Conservation (phyloP, 2,797 vertebrate species). For the Sebastes itinus region DNA sequence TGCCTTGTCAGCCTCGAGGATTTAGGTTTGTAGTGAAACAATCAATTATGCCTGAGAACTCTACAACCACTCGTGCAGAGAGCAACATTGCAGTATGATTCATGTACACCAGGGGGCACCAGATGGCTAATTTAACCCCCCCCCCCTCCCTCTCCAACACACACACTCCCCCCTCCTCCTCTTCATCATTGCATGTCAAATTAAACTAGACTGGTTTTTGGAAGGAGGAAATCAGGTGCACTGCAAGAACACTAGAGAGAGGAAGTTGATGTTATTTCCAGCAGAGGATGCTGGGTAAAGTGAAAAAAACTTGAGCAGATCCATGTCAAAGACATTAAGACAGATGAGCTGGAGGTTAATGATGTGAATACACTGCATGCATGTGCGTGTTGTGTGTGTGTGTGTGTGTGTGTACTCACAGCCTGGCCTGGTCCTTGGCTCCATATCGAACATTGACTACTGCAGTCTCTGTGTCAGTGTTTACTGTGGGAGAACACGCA, state of each 20-base stretch:
- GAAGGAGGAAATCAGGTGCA: conserved; percentile 42
- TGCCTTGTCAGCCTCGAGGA: not conserved
- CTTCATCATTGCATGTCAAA: conserved; percentile 41
- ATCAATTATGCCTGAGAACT: conserved; percentile 14
- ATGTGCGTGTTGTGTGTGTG: no score
- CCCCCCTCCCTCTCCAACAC: not conserved
- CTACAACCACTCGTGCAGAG: conserved; percentile 16
- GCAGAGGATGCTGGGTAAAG: not conserved
- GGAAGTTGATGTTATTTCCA: conserved; percentile 7
- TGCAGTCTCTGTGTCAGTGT: conserved; percentile 98
- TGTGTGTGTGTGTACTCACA: conserved; percentile 84
- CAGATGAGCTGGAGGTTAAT: conserved; percentile 28
- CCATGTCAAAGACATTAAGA: conserved; percentile 8
- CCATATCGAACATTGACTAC: conserved; percentile 98
- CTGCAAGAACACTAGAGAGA: not conserved
- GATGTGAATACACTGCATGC: not conserved
- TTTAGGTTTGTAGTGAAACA: conserved; percentile 16
- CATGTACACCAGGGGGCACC: conserved; percentile 79
- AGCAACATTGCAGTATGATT: conserved; percentile 37
- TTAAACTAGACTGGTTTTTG: conserved; percentile 34
- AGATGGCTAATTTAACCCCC: conserved; percentile 63
- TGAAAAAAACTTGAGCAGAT: not conserved
- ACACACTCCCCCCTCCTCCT: not conserved
- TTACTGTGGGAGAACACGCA: conserved; percentile 84
- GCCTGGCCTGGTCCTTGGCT: conserved; percentile 96